Evolutionary conservation across 2,113 vertebrate species (phyloP), one percentile per base, ranked within the genome.

Genomic region (Corythoichthys intestinalis): DNA sequence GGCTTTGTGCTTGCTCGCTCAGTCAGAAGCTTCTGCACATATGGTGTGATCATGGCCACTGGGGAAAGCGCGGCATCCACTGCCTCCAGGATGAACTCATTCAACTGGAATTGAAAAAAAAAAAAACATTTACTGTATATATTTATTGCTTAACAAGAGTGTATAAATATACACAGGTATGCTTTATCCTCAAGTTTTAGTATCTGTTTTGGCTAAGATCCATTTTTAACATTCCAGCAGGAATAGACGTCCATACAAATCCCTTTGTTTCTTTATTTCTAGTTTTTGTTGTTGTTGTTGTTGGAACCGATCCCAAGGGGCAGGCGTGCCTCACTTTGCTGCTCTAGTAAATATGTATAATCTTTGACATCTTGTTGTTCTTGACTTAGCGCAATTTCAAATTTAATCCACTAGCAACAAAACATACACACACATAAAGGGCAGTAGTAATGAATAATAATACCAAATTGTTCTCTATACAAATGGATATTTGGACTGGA

Each of bases 11-110:
- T 76, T 72, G 53, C 47, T 71, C 59, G 67, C 74, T 75, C 66
- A 65, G 59, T 81, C 73, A 85, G 87, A 90, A 89, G 57, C 73
- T 90, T 90, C 82, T 82, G 73, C 79, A 73, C 70, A 60, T 81
- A 83, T 76, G 69, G 75, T 81, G 64, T 65, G 77, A 79, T 67
- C 66, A 58, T 54, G 50, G 48, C 57, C 28, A 67, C 70, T 56
- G 62, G 38, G 78, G 65, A 66, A 57, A 69, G 28, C 39, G n/a
- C 48, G 47, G 67, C 67, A 70, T 28, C 14, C 15, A 44, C 15
- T 17, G 59, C n/a, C 60, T 28, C n/a, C 14, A 8, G 20, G 61
- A 47, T 47, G n/a, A 15, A 34, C n/a, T 47, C 10, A 41, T 20
- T 28, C 17, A 58, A 37, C 56, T 34, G 12, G 28, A 35, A 58